phyloP scores from a whole-genome alignment of 2,888 invertebrate genomes.

The Bugulina stolonifera region DNA sequence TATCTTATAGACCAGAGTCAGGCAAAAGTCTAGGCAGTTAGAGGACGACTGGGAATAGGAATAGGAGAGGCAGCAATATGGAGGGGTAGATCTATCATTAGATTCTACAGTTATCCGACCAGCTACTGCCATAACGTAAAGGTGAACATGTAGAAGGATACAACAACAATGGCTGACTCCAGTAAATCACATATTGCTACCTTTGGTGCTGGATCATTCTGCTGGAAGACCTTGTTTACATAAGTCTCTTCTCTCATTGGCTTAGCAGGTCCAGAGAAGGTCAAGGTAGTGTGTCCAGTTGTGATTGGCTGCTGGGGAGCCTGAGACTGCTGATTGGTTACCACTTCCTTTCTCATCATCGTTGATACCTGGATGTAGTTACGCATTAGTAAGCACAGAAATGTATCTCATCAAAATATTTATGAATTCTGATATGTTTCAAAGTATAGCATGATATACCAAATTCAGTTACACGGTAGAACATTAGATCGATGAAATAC shows the following conservation, averaged over 20 bases:
- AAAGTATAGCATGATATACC: not conserved
- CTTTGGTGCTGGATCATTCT: not conserved
- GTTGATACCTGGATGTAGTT: not conserved
- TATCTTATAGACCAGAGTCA: no score
- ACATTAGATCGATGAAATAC: not conserved
- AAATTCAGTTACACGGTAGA: not conserved
- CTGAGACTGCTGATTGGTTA: slow-evolving; percentile 5
- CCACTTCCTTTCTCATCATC: not conserved
- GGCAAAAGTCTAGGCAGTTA: no score
- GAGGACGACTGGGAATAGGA: no score
- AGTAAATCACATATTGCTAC: no score
- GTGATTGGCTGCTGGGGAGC: not conserved
- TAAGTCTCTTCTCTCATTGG: slow-evolving; percentile 8
- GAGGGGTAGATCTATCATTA: no score
- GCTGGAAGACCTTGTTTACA: slow-evolving; percentile 23
- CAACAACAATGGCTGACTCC: no score
- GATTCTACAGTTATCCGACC: no score
- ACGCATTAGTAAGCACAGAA: not conserved
- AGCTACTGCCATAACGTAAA: no score
- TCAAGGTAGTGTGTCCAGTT: not conserved
- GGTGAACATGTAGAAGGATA: no score
- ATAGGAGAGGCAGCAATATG: no score
- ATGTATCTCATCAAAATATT: not conserved
- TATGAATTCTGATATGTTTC: not conserved
- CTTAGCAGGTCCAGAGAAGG: not conserved